Percentiles rank a stretch among this genome's conserved stretches.
Evolutionary conservation across 2,797 vertebrate species (phyloP).

Genomic region (Syncerus caffer): DNA sequence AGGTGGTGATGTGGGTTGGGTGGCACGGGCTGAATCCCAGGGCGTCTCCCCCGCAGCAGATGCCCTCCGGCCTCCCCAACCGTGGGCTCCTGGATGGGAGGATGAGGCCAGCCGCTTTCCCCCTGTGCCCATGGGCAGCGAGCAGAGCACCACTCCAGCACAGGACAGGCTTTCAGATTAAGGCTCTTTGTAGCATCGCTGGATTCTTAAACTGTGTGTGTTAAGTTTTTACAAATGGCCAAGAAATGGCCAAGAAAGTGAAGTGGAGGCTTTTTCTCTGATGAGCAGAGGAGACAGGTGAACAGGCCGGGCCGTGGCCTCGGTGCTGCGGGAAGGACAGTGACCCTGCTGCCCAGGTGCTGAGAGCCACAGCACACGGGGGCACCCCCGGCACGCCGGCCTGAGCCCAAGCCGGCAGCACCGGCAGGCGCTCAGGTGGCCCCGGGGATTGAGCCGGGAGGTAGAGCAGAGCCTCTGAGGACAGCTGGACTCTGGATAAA

Average conservation of each 20-base stretch:
- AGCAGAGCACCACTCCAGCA: fast-evolving
- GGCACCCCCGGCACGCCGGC: fast-evolving
- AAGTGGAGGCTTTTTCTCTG: not conserved
- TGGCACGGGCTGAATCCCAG: not conserved
- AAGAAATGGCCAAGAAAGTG: too few species aligned
- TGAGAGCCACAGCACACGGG: fast-evolving
- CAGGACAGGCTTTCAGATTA: fast-evolving
- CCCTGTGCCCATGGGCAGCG: fast-evolving
- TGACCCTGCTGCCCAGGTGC: too few species aligned
- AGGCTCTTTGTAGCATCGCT: not conserved
- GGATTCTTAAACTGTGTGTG: not conserved
- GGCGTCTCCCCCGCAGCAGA: fast-evolving
- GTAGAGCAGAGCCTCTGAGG: not conserved
- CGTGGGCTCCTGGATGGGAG: not conserved
- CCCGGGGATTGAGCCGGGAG: not conserved
- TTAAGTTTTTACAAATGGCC: too few species aligned
- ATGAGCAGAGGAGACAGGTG: fast-evolving
- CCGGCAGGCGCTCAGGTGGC: not conserved
- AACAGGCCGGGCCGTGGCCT: not conserved
- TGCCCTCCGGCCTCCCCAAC: not conserved
- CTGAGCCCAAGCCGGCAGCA: fast-evolving
- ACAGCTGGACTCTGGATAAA: not conserved
- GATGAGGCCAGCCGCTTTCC: not conserved
- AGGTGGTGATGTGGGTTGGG: not conserved
- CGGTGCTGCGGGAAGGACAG: not conserved